Conservation (phyloP, 2,888 invertebrate species). For the Nemurella pictetii region DNA sequence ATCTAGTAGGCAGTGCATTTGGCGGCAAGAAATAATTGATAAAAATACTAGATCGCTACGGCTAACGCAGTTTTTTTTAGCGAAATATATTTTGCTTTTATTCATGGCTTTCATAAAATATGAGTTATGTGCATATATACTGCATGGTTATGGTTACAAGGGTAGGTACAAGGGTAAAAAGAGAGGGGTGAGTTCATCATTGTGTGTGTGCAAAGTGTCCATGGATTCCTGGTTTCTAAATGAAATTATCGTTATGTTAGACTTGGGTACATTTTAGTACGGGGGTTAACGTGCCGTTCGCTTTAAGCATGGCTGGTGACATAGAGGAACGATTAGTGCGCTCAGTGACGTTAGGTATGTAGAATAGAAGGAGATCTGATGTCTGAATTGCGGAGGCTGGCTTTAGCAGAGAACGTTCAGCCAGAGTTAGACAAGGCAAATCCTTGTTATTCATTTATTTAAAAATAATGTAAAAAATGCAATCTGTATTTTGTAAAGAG, state of each 20-base stretch:
- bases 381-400: not conserved
- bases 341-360: not conserved
- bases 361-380: not conserved
- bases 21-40: too few species aligned
- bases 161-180: not conserved
- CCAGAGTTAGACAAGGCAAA: not conserved
- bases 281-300: not conserved
- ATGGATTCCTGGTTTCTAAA: not conserved
- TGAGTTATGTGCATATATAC: not conserved
- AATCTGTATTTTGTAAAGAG: not conserved
- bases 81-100: not conserved
- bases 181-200: not conserved
- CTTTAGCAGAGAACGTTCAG: not conserved
- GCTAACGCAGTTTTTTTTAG: too few species aligned
- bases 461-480: not conserved
- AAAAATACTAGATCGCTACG: too few species aligned
- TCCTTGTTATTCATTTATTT: not conserved
- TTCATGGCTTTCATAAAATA: not conserved
- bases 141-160: too few species aligned
- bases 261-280: not conserved
- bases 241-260: constrained; percentile 1
- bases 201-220: not conserved
- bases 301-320: not conserved
- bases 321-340: not conserved
- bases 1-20: too few species aligned